These are phyloP conservation scores for Aradus depressus DNA, from an alignment of 2,888 invertebrate genomes.

Conservation along the genomic window DNA sequence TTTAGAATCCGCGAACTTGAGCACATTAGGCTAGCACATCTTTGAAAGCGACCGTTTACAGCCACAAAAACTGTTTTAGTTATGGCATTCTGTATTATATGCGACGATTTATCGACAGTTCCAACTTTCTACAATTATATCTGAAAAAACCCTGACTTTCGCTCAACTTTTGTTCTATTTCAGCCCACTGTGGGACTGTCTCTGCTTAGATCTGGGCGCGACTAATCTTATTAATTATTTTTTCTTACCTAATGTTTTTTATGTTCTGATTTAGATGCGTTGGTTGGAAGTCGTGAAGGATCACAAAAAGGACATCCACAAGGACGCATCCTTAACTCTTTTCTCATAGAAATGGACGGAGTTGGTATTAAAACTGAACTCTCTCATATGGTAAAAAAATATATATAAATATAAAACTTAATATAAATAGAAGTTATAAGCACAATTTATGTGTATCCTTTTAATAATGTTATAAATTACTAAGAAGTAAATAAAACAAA, in stretches of 20 bases:
- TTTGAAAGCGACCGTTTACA: no score
- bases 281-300: slow-evolving; percentile 39
- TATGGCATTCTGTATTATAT: no score
- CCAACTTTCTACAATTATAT: no score
- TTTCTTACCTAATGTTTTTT: slow-evolving; percentile 1
- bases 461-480: no score
- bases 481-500: no score
- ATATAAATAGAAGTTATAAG: not conserved
- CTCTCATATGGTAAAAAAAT: not conserved
- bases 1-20: no score
- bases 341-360: slow-evolving; percentile 56
- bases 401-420: not conserved
- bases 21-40: no score
- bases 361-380: slow-evolving; percentile 41
- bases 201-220: not conserved
- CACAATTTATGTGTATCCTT: not conserved
- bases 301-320: slow-evolving; percentile 41
- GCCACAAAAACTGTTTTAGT: no score
- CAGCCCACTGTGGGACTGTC: not conserved
- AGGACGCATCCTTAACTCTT: slow-evolving; percentile 47
- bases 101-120: no score
- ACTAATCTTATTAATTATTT: not conserved
- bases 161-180: no score
- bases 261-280: slow-evolving; percentile 36
- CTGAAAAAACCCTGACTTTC: no score